Evolutionary conservation across 23 tunicate species (phyloP).

Genomic region (Trididemnum miniatum): DNA sequence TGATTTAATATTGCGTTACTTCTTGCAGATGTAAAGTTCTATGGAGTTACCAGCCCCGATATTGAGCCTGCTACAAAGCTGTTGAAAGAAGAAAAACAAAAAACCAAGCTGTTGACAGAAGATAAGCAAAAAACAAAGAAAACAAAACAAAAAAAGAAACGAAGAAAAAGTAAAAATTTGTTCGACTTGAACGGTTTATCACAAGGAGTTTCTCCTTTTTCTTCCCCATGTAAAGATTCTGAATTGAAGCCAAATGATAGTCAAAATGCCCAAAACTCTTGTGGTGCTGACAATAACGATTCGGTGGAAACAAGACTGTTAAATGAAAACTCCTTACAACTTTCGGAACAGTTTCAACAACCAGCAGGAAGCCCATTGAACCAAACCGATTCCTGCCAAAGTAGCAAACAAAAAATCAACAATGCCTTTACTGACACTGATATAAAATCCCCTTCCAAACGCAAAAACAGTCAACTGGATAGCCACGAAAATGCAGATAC

Average conservation of each 20-base stretch:
- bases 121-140: background rate
- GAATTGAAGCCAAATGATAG: background rate
- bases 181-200: slow-evolving; percentile 56
- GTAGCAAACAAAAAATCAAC: background rate
- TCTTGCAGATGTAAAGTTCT: too few species aligned
- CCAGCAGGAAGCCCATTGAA: background rate
- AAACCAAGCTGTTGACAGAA: too few species aligned
- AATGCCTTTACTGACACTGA: background rate
- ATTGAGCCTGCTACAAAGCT: too few species aligned
- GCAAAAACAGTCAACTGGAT: background rate
- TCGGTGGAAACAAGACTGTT: background rate
- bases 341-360: background rate
- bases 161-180: slow-evolving; percentile 14
- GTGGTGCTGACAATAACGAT: background rate
- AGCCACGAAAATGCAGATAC: background rate
- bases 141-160: background rate
- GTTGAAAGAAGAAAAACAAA: too few species aligned
- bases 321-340: background rate
- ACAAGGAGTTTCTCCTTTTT: slow-evolving; percentile 74
- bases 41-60: too few species aligned
- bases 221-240: slow-evolving; percentile 40
- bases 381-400: background rate
- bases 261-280: background rate
- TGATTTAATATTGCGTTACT: too few species aligned
- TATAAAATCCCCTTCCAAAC: background rate